Evolutionary conservation across 2,797 vertebrate species (phyloP).

Genomic region (Gambelia wislizenii): DNA sequence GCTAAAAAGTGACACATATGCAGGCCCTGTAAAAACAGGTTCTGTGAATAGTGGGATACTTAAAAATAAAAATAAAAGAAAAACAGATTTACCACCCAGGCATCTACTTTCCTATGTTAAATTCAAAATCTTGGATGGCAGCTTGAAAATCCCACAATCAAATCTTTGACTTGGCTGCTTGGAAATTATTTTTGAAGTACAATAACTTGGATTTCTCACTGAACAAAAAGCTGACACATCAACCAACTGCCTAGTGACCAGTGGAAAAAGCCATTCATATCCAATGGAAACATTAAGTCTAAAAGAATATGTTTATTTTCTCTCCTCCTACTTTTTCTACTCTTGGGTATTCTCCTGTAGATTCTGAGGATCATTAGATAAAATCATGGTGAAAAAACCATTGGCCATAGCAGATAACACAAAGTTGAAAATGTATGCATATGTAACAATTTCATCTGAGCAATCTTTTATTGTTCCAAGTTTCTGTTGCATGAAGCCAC

Average conservation of each 20-base stretch:
- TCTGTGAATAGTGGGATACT: background rate
- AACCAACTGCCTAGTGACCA: background rate
- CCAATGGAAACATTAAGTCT: slow-evolving; percentile 9
- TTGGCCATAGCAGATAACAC: background rate
- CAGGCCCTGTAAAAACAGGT: background rate
- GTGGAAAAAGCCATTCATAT: slow-evolving; percentile 18
- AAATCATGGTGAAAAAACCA: background rate
- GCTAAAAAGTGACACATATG: background rate
- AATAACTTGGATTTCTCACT: background rate
- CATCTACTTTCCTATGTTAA: background rate
- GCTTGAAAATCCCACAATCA: background rate
- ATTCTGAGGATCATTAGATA: background rate
- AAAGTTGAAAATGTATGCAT: background rate
- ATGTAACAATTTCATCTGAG: background rate
- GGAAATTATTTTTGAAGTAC: slow-evolving; percentile 26
- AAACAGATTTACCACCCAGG: background rate
- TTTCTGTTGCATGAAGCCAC: background rate
- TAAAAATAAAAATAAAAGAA: background rate
- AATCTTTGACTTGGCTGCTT: slow-evolving; percentile 14
- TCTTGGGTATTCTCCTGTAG: background rate
- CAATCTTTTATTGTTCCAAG: background rate
- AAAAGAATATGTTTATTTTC: background rate
- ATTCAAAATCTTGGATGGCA: slow-evolving; percentile 7
- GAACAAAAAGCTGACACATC: background rate
- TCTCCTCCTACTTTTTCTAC: background rate